These are phyloP conservation scores for Dendroctonus valens DNA, from an alignment of 1,140 invertebrate genomes.

Conservation along the genomic window DNA sequence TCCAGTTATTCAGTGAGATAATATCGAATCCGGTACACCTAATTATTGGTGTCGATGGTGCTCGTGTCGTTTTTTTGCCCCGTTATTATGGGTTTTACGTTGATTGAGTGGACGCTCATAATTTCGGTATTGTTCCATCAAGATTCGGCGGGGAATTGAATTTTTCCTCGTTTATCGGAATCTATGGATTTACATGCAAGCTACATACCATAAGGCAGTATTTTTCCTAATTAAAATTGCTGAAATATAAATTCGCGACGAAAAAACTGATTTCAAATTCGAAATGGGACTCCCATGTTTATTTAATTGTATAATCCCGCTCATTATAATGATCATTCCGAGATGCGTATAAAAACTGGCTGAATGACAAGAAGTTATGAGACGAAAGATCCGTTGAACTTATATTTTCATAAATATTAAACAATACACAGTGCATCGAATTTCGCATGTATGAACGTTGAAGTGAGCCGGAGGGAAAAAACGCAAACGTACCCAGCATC, in stretches of 20 bases:
- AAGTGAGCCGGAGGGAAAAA: not conserved
- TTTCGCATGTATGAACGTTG: slow-evolving; percentile 4
- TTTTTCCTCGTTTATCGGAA: no score
- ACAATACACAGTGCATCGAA: slow-evolving; percentile 7
- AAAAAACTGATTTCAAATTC: slow-evolving; percentile 21
- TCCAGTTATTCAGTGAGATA: not conserved
- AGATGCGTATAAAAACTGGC: slow-evolving; percentile 27
- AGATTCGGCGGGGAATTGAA: no score
- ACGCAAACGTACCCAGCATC: not conserved
- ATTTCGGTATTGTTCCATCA: no score
- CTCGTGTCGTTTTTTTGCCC: no score
- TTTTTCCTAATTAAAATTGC: slow-evolving; percentile 24
- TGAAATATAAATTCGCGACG: slow-evolving; percentile 8
- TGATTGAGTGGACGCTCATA: no score
- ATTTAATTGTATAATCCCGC: slow-evolving; percentile 26
- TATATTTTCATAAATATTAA: slow-evolving; percentile 31
- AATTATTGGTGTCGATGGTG: no score
- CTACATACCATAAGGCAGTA: slow-evolving; percentile 9
- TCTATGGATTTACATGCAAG: not conserved
- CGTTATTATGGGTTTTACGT: no score
- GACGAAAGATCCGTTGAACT: slow-evolving; percentile 21
- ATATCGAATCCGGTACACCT: not conserved
- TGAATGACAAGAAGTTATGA: slow-evolving; percentile 27
- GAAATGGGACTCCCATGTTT: slow-evolving; percentile 20
- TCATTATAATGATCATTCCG: slow-evolving; percentile 22